Evolutionary conservation across 2,797 vertebrate genomes (phyloP), one percentile per base, ranked within the genome.

Genomic region (Hypotaenidia philippensis): DNA sequence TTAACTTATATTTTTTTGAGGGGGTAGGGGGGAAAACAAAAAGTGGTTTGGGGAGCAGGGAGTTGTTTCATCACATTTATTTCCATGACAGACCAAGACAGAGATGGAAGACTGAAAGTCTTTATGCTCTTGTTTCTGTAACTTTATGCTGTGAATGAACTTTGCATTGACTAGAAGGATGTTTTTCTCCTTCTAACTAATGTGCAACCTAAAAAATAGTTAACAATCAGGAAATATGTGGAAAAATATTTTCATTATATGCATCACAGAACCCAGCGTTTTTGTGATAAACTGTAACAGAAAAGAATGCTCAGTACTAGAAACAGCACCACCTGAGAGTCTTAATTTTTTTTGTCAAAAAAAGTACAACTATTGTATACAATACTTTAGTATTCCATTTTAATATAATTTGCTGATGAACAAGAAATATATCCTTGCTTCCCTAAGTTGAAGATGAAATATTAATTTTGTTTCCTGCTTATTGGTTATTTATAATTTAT

Each of bases 401-500:
- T 72, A 65, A 65, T 86, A 69, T 81, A 5, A 57, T 83, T 81
- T 94, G 14, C 10, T 76, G 55, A 93, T 96, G 44, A 88, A 63
- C 9, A 55, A 84, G 55, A 55, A 81, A 21, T 47, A 55, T 32
- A n/a, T 79, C 44, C 13, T 90, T 77, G 49, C 53, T 83, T 90
- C 55, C 47, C 34, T 56, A 86, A 87, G 27, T 27, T 68, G 49
- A 93, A 83, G 38, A 94, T 95, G 61, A 92, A 92, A 93, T 91
- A 94, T 75, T 90, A 2, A 83, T 95, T 91, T 90, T 91, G 45
- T 86, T 95, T 94, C 63, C 40, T 60, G 17, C 5, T 86, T 87
- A 71, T 64, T 68, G 45, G 22, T 83, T 81, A 94, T 95, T 91
- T 81, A 88, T 96, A 95, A 95, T 95, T 95, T 83, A 96, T 94